Evolutionary conservation across 2,113 vertebrate species (phyloP).

Genomic region (Scytalopus superciliaris): DNA sequence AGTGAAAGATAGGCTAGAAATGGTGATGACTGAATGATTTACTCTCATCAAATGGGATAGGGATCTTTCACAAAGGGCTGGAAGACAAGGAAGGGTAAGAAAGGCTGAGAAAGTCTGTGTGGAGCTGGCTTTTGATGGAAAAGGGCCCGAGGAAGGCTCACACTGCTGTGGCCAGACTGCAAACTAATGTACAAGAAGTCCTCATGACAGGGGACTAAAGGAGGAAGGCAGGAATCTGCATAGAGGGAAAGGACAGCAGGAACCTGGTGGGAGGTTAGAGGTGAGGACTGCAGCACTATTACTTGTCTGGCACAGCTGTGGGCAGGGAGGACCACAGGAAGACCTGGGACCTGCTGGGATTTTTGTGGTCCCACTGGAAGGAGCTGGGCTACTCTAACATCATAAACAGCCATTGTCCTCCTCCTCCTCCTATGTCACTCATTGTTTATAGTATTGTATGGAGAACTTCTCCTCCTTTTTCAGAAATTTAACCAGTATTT

Average conservation of each 20-base stretch:
- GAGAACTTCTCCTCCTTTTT: neutral
- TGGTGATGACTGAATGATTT: neutral
- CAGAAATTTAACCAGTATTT: neutral
- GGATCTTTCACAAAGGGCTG: neutral
- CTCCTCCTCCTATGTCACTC: fast-evolving
- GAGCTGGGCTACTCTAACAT: neutral
- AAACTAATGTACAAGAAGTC: too few relatives aligned
- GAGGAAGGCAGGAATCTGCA: neutral
- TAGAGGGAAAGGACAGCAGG: neutral
- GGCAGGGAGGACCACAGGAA: neutral
- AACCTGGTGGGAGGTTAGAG: neutral
- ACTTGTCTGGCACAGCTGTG: fast-evolving
- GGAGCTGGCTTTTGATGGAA: neutral
- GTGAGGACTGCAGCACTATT: neutral
- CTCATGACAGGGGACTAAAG: too few relatives aligned
- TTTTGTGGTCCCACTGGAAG: neutral
- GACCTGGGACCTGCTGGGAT: neutral
- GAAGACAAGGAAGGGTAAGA: neutral
- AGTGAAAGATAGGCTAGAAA: neutral
- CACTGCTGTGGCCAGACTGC: too few relatives aligned
- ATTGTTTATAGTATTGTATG: neutral
- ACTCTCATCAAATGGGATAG: neutral
- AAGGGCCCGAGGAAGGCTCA: neutral
- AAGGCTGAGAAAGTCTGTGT: neutral
- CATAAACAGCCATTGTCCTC: neutral